Base-by-base conservation (phyloP, 64 coral and sea anemone species). In the Montipora foliosa region DNA sequence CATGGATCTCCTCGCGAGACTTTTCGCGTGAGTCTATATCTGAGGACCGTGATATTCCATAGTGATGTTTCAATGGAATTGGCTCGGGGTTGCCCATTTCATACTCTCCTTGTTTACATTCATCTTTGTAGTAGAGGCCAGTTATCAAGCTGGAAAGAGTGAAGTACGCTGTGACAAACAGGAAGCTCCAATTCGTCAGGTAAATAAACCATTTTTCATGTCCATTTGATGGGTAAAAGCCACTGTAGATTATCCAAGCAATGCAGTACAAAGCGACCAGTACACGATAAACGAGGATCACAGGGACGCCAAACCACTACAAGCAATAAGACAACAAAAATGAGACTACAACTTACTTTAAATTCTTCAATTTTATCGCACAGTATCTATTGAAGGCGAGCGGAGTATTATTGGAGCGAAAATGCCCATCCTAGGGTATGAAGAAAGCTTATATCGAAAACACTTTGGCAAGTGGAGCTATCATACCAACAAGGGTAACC, bases 171-270 rank as follows among this genome's bases (percentile, higher is more conserved):
- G 96, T 98, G 15, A 98, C 21, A 19, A 92, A 89, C 1, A 98
- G 25, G 50, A 95, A 98, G 1, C 88, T 87, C 96, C 96, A 98
- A 89, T 98, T 98, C 49, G 93, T 98, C 0, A 98, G 89, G 84
- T 92, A 98, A 47, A 95, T 98, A 66, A 98, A 98, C 96, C 96
- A 98, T 51, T 98, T 98, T 10, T 92, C 89, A 15, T 98, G 60
- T 62, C 79, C 85, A 74, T 92, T 98, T 8, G 77, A 71, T 48
- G 67, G 50, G 44, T 98, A 62, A 16, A 89, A 87, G 15, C 92
- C 90, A 44, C 96, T 92, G 29, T 48, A 84, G 44, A 98, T 92
- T 59, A 95, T 81, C 96, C 96, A 98, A 8, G 70, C 88, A 75
- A 74, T 83, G 67, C 96, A 98, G 84, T 98, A 98, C 15, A 81